Conservation (phyloP, 2,888 invertebrate species). For the Epicampocera succincta region DNA sequence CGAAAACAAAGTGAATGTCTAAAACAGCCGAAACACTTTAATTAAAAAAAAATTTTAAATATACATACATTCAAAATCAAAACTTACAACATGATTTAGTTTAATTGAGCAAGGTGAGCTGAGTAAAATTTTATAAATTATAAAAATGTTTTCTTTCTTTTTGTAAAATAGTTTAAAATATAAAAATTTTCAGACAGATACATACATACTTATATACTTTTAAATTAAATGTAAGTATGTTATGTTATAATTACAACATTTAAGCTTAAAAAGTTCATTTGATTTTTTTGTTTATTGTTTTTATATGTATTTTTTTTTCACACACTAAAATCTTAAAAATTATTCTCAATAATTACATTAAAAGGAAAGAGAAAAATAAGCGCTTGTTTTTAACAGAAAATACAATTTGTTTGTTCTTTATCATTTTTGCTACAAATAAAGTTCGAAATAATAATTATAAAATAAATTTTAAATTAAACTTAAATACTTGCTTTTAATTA, state of each 20-base stretch:
- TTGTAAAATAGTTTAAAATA: conserved; percentile 28
- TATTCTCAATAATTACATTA: conserved; percentile 64
- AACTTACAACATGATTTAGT: too few species aligned
- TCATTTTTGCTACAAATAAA: conserved; percentile 41
- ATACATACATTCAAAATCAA: too few species aligned
- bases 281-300: conserved; percentile 24
- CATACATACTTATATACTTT: conserved; percentile 38
- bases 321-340: conserved; percentile 64
- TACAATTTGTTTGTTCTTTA: conserved; percentile 43
- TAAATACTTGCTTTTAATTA: conserved; percentile 26
- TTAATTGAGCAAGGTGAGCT: too few species aligned
- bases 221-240: conserved; percentile 52
- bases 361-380: conserved; percentile 59
- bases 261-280: conserved; percentile 53
- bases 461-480: conserved; percentile 26
- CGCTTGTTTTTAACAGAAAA: conserved; percentile 64
- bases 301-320: conserved; percentile 43
- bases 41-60: background rate
- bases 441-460: conserved; percentile 39
- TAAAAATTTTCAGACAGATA: conserved; percentile 47
- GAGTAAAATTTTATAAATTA: too few species aligned
- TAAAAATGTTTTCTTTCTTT: too few species aligned
- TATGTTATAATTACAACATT: conserved; percentile 58
- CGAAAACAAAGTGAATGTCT: too few species aligned
- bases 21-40: background rate